phyloP scores from a whole-genome alignment of 1,140 invertebrate species.

The Calephelis virginiensis region DNA sequence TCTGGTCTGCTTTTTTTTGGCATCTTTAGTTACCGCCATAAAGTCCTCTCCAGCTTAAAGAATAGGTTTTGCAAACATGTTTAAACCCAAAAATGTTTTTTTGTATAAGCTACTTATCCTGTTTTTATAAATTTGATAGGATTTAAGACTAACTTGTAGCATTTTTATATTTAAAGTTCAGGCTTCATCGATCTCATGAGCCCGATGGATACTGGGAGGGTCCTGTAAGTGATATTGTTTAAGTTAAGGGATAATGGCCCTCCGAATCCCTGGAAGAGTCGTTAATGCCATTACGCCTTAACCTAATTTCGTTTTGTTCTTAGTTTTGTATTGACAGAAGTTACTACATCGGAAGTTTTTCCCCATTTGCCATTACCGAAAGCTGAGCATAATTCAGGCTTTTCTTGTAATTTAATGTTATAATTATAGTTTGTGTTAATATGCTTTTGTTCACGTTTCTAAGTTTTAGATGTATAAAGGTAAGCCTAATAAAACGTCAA shows the following conservation, averaged over 20 bases:
- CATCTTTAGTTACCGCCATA: too few species aligned
- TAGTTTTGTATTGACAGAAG: conserved; percentile 17
- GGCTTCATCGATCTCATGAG: background rate
- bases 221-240: conserved; percentile 38
- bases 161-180: conserved; percentile 1
- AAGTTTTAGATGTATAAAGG: too few species aligned
- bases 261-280: conserved; percentile 12
- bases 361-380: conserved; percentile 11
- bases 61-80: too few species aligned
- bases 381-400: background rate
- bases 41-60: too few species aligned
- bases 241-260: conserved; percentile 33
- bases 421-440: too few species aligned
- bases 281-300: conserved; percentile 18
- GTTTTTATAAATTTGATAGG: too few species aligned
- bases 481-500: too few species aligned
- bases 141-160: background rate
- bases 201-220: background rate
- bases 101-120: too few species aligned
- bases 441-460: too few species aligned
- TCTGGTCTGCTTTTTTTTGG: too few species aligned
- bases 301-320: conserved; percentile 16
- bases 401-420: background rate
- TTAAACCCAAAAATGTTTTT: too few species aligned
- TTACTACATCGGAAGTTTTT: conserved; percentile 9